A percentile compares a stretch with the other conserved stretches of the same genome.
phyloP scores from a whole-genome alignment of 2,888 invertebrate species.

The Drosophila vallismaia region DNA sequence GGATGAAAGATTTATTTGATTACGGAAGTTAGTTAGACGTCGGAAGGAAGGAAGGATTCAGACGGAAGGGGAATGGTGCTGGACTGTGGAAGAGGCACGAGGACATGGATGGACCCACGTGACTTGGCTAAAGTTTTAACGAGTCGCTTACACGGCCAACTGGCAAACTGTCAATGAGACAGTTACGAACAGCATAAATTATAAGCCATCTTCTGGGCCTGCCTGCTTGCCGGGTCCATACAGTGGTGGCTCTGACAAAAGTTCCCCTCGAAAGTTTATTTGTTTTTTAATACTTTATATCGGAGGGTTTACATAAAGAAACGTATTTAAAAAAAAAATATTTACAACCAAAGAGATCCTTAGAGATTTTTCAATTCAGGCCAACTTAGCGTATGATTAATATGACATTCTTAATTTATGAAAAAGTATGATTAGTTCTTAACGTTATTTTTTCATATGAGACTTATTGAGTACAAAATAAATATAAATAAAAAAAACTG shows the following conservation, averaged over 20 bases:
- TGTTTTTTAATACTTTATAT: no score
- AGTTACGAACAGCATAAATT: conserved; percentile 68
- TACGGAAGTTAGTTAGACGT: conserved; percentile 50
- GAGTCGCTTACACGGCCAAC: conserved; percentile 55
- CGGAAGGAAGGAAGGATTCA: conserved; percentile 5
- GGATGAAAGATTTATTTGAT: conserved; percentile 51
- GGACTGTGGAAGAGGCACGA: background rate
- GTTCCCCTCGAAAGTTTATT: background rate
- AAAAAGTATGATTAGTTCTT: no score
- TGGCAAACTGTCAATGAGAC: conserved; percentile 65
- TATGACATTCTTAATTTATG: background rate
- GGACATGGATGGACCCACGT: conserved; percentile 49
- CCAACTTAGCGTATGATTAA: background rate
- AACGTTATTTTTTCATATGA: no score
- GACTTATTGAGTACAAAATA: no score
- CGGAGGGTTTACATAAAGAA: no score
- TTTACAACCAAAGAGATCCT: no score
- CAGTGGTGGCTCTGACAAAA: conserved; percentile 34
- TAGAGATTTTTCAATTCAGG: no score
- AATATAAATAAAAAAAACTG: no score
- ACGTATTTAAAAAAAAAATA: no score
- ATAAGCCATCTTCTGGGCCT: conserved; percentile 38
- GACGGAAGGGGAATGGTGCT: background rate
- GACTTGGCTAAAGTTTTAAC: conserved; percentile 62
- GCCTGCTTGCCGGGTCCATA: background rate